Evolutionary conservation across 1,140 invertebrate genomes (phyloP), one percentile per base, ranked within the genome.

Genomic region (Lasaia peninsularis): DNA sequence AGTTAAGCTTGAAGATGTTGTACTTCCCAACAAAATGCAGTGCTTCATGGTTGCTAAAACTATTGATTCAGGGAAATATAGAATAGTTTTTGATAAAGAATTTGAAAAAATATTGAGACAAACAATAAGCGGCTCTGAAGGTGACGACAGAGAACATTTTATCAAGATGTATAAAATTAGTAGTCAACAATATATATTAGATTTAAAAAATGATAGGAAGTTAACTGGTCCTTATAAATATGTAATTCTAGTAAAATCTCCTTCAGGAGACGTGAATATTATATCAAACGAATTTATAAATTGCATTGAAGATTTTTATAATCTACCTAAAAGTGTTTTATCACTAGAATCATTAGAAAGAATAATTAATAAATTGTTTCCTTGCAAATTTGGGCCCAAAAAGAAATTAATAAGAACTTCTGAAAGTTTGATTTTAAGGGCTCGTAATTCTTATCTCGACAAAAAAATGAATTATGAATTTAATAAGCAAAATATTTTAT

Each of bases 51-150:
- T 55, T 9, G 31, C 78, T 32, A 69, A 62, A 64, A 20, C 33
- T n/a, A 76, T 71, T 10, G 11, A 56, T 31, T 80, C 77, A 7
- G 54, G 61, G 1, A 79, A 77, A 60, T 85, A 65, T 60, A 48
- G 69, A 49, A 58, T 83, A 33, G 50, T 80, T 21, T 56, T 83
- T 21, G 75, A 86, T 50, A 80, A 79, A 65, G 81, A 85, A 67
- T 82, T 69, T 62, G 75, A 85, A 70, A 80, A 63, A 52, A 31
- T 31, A 11, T 68, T 67, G 14, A 73, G 54, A 18, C 18, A 73
- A 62, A 63, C 56, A 11, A 58, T 84, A 10, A 68, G 66, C 28
- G 53, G 71, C 18, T 32, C 58, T 49, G 48, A 77, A 21, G 58
- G 52, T 5, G 52, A 71, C 8, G 55, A 74, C 16, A 60, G 52